Conservation (phyloP, 2,888 invertebrate species). For the Rapana venosa region DNA sequence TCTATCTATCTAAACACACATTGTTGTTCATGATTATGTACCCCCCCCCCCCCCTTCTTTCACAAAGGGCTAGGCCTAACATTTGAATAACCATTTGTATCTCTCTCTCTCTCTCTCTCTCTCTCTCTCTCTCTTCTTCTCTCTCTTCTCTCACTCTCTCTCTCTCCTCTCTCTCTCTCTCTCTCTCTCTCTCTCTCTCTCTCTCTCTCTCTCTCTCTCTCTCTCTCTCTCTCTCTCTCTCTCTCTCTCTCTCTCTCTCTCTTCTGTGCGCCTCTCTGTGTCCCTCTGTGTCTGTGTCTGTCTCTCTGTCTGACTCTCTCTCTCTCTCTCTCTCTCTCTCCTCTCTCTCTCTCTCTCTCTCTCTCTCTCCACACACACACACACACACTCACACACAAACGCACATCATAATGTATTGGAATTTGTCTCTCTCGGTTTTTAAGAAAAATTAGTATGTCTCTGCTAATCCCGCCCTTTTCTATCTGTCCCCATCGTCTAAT, state of each 20-base stretch:
- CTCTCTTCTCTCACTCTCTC: not conserved
- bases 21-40: too few relatives aligned
- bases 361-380: too few relatives aligned
- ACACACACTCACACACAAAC: too few relatives aligned
- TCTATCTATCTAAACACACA: too few relatives aligned
- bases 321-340: slow-evolving; percentile 34
- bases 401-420: too few relatives aligned
- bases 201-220: not conserved
- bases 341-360: not conserved
- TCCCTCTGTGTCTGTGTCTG: slow-evolving; percentile 27
- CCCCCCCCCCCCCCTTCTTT: too few relatives aligned
- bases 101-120: not conserved
- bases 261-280: not conserved
- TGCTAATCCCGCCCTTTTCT: too few relatives aligned
- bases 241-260: not conserved
- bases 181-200: too few relatives aligned
- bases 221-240: not conserved
- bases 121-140: not conserved
- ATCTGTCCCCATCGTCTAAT: too few relatives aligned
- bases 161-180: not conserved
- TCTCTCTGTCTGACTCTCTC: slow-evolving; percentile 39
- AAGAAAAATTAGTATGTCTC: too few relatives aligned
- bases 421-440: too few relatives aligned
- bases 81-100: not conserved
- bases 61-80: too few relatives aligned